Evolutionary conservation across 2,888 invertebrate genomes (phyloP).

Genomic region (Microplitis deprimator): DNA sequence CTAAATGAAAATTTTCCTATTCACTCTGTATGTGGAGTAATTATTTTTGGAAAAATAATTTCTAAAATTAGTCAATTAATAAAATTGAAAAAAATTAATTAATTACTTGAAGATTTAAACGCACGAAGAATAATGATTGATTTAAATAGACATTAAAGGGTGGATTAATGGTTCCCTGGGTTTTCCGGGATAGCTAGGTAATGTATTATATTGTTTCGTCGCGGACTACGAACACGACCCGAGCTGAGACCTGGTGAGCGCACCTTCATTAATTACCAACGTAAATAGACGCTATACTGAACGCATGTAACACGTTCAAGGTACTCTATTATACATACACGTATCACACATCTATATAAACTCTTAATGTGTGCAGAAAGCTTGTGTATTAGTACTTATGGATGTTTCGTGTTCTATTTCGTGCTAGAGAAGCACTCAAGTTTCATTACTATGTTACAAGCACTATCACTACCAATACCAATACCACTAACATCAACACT

Average conservation of each 20-base stretch:
- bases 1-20: too few species aligned
- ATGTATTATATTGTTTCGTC: conserved; percentile 38
- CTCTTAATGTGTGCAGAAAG: neutral
- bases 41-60: neutral
- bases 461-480: neutral
- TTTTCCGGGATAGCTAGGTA: conserved; percentile 18
- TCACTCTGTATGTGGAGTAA: too few species aligned
- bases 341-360: neutral
- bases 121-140: neutral
- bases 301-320: conserved; percentile 12
- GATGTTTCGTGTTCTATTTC: conserved; percentile 15
- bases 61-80: neutral
- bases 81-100: neutral
- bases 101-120: neutral
- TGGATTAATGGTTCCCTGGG: conserved; percentile 16
- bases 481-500: neutral
- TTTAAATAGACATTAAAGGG: neutral
- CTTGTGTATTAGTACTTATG: neutral
- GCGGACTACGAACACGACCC: conserved; percentile 20
- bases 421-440: conserved; percentile 1
- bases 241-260: conserved; percentile 18
- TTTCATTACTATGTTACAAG: conserved; percentile 3
- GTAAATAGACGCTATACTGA: conserved; percentile 29
- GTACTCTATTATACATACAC: neutral
- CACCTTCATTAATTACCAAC: conserved; percentile 34